Evolutionary conservation across 2,888 invertebrate genomes (phyloP).

Genomic region (Drosophila multiciliata): DNA sequence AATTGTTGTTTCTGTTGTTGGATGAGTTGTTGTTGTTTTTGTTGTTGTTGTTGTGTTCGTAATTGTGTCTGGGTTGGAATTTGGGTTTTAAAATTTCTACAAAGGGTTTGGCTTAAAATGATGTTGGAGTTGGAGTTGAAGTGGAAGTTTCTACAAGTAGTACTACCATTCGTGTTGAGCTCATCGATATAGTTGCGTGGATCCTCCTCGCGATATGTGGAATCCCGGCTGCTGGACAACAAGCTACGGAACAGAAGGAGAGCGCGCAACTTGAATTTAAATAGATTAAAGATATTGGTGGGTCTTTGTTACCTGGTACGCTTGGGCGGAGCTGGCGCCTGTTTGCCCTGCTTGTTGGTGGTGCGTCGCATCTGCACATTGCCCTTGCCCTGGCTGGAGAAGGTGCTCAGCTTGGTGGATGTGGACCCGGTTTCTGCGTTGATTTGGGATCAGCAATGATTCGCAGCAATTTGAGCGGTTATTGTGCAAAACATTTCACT

Average conservation of each 20-base stretch:
- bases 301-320: constrained; percentile 90
- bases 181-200: constrained; percentile 84
- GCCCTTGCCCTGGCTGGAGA: constrained; percentile 87
- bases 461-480: not conserved
- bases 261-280: not conserved
- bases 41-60: constrained; percentile 75
- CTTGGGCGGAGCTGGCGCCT: constrained; percentile 97
- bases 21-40: constrained; percentile 31
- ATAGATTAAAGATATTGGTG: not conserved
- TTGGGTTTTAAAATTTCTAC: constrained; percentile 83
- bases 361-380: constrained; percentile 94
- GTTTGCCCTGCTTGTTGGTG: constrained; percentile 95
- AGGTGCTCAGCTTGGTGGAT: constrained; percentile 88
- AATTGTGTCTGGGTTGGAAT: constrained; percentile 76
- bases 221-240: constrained; percentile 85
- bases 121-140: constrained; percentile 63
- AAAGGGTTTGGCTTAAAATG: constrained; percentile 75
- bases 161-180: constrained; percentile 84
- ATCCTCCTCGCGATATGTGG: constrained; percentile 85
- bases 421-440: constrained; percentile 85
- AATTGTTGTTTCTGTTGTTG: constrained; percentile 57
- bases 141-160: constrained; percentile 59
- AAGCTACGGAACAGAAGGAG: constrained; percentile 65
- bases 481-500: constrained; percentile 13
- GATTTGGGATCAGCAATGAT: constrained; percentile 25